Evolutionary conservation across 2,888 invertebrate species (phyloP), one percentile per base, ranked within the genome.

Genomic region (Sipha maydis): DNA sequence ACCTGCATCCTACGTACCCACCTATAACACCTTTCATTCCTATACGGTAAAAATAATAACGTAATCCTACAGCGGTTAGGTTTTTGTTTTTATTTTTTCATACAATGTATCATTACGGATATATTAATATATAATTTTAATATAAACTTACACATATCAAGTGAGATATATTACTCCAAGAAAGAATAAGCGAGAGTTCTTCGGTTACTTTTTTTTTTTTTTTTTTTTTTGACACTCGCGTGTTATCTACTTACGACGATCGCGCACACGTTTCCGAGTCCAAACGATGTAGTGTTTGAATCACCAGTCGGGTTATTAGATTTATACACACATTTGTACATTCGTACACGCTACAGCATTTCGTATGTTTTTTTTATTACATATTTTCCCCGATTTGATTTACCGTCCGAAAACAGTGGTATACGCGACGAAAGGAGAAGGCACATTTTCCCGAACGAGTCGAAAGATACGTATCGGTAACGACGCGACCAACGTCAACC

Each of bases 161-260:
- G 56, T 83, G 73, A 83, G 34, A 54, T 83, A 25, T 71, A 21
- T 56, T 82, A 48, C 19, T 71, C 69, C 61, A 9, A 4, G 25
- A 11, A 25, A 4, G 17, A 54, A 17, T 11, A 38, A 3, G 4
- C 56, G 28, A 1, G 75, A 11, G 34, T 17, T 38, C 17, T 41
- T 7, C 19, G 7, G 25, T 83, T 48, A 54, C 34, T 71, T 48
- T 82, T 14, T 11, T 2, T 54, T 48, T 48, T 83, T 41, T 69
- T 75, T 21, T n/a, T 48, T 31, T 67, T 77, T 48, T 19, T 34
- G 19, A 14, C 48, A 77, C 67, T 31, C 31, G 75, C 38, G 41
- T 4, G 25, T 67, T 84, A 77, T 84, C 76, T n/a, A 19, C 56
- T 21, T 1, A 34, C 25, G 54, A 56, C 25, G 34, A 83, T 73